Conservation (phyloP, 2,113 vertebrate species). For the Megalops atlanticus region DNA sequence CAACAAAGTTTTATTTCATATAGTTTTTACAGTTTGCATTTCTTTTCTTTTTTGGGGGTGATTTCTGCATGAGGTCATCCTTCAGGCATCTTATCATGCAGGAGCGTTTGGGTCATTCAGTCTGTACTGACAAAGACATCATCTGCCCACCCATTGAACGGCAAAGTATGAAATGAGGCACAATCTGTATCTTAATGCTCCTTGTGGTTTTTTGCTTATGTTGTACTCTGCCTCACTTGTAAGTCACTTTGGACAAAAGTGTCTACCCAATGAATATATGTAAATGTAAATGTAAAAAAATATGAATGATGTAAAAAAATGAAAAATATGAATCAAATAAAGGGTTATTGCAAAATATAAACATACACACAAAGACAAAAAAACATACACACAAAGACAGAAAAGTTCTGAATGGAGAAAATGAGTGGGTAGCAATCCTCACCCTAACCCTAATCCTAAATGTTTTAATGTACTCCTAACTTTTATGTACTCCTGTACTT, state of each 20-base stretch:
- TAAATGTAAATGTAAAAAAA: not conserved
- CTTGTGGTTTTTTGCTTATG: no score
- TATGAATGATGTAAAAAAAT: not conserved
- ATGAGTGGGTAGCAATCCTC: no score
- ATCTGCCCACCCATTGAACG: not conserved
- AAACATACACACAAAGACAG: no score
- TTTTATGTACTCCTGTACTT: no score
- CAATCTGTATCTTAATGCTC: not conserved
- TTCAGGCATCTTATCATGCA: not conserved
- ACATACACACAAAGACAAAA: not conserved
- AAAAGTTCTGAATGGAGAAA: not conserved
- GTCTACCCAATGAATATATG: not conserved
- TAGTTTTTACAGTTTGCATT: not conserved
- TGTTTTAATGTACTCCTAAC: no score
- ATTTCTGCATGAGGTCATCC: not conserved
- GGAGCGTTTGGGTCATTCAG: slow-evolving; percentile 34
- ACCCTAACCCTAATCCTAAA: no score
- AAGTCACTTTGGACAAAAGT: no score
- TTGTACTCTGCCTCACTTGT: no score
- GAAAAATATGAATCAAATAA: not conserved
- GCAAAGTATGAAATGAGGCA: not conserved
- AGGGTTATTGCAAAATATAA: not conserved
- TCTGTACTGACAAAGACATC: slow-evolving; percentile 5
- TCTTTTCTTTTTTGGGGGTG: not conserved
- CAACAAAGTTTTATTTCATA: not conserved